Percentiles rank a stretch among this genome's conserved stretches.
phyloP scores from a whole-genome alignment of 2,797 vertebrate genomes.

The Epinephelus coioides region DNA sequence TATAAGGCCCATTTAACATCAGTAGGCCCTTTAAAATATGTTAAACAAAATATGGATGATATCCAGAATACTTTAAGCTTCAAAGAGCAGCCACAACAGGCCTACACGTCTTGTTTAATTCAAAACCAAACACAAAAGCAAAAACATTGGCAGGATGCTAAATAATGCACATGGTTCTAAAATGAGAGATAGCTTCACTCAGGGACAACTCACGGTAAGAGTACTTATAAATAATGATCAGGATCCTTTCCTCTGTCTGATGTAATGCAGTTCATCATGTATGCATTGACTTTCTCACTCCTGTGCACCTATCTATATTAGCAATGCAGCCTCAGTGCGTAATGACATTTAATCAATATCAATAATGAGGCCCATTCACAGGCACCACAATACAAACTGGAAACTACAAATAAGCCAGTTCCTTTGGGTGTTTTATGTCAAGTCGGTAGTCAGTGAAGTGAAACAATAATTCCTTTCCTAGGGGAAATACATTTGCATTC shows the following conservation, averaged over 20 bases:
- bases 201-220: slow-evolving; percentile 52
- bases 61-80: slow-evolving; percentile 23
- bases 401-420: slow-evolving; percentile 40
- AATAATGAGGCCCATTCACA: slow-evolving; percentile 43
- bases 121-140: slow-evolving; percentile 54
- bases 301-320: slow-evolving; percentile 9
- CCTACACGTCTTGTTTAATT: slow-evolving; percentile 52
- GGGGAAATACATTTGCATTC: slow-evolving; percentile 18
- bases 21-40: neutral
- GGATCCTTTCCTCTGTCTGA: slow-evolving; percentile 38
- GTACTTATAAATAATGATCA: slow-evolving; percentile 71
- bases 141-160: slow-evolving; percentile 57
- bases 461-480: neutral
- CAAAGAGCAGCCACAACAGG: slow-evolving; percentile 36
- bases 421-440: slow-evolving; percentile 31
- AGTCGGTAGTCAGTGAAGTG: neutral
- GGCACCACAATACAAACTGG: slow-evolving; percentile 12
- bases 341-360: slow-evolving; percentile 46
- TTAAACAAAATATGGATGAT: neutral
- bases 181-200: slow-evolving; percentile 62
- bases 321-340: slow-evolving; percentile 17
- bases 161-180: slow-evolving; percentile 75
- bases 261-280: slow-evolving; percentile 38
- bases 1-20: neutral
- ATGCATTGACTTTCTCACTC: slow-evolving; percentile 29